Evolutionary conservation across 1,140 invertebrate species (phyloP).

Genomic region (Hypothenemus hampei): DNA sequence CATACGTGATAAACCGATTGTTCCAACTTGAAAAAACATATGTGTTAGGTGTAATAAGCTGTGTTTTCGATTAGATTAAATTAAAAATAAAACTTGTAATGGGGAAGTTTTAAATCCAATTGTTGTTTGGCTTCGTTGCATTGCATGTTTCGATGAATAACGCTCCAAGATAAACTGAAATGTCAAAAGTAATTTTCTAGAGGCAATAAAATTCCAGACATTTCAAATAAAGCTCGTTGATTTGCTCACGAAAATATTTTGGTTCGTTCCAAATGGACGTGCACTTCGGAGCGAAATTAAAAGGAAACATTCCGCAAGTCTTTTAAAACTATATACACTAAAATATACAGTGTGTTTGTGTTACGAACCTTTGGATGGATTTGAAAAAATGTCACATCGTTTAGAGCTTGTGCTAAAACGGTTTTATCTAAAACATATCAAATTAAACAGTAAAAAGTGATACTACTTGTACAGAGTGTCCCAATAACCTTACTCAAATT

Average conservation of each 20-base stretch:
- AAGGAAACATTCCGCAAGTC: too few relatives aligned
- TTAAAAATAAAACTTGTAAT: conserved; percentile 29
- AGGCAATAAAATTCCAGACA: not conserved
- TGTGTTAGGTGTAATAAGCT: not conserved
- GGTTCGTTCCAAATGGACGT: too few relatives aligned
- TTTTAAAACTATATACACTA: too few relatives aligned
- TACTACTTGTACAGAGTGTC: too few relatives aligned
- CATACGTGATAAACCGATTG: conserved; percentile 50
- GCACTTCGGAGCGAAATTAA: too few relatives aligned
- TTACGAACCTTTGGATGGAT: conserved; percentile 51
- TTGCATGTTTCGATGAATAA: not conserved
- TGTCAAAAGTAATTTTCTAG: not conserved
- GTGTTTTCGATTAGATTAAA: conserved; percentile 20
- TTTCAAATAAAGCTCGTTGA: too few relatives aligned
- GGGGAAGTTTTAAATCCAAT: not conserved
- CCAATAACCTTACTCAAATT: too few relatives aligned
- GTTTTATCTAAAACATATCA: too few relatives aligned
- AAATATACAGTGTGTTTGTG: too few relatives aligned
- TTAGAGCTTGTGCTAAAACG: conserved; percentile 60
- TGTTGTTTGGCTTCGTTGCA: not conserved
- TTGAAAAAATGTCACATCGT: conserved; percentile 59
- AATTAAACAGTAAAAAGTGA: too few relatives aligned
- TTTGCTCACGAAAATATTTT: too few relatives aligned
- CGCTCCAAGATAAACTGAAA: conserved; percentile 1
- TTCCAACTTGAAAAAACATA: conserved; percentile 35